Evolutionary conservation across 23 tunicate genomes (phyloP), one percentile per base, ranked within the genome.

Genomic region (Trididemnum miniatum): DNA sequence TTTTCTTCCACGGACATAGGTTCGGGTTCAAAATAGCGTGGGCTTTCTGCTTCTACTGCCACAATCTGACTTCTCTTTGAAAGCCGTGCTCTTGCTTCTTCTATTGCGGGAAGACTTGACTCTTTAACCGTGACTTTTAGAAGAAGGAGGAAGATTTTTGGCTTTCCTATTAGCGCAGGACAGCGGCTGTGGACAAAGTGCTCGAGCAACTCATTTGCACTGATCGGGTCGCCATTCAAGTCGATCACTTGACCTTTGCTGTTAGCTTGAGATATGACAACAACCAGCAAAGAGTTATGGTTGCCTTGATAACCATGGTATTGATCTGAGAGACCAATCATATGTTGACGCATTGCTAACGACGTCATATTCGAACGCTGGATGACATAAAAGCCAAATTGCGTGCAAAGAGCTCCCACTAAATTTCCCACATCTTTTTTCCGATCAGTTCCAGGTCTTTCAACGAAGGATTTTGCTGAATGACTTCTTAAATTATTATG

Each of bases 291-390:
- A 0, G 97, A 91, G 84, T 86, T 91, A 66, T 87, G 90, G 35
- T 76, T 67, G 29, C 97, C 85, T 1, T 82, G 63, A 84, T 87
- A 91, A 20, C 87, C 90, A 73, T 85, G 89, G 52, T 91, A 91
- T 44, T 91, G 97, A 37, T 91, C 97, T n/a, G 97, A 91, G 35
- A 91, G 34, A 29, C 89, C 89, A 15, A 84, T 59, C 87, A 91
- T 75, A 71, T 91, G 80, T 71, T 86, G 83, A 73, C 80, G 83
- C 38, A 91, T 77, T 28, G 72, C 97, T 18, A 65, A 35, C 20
- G 79, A 65, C 31, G 87, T 32, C 65, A 91, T 27, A 27, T 81
- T 36, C 5, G 22, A 22, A 1, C 97, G 80, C 1, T 80, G 86
- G 63, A 91, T 91, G 64, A 91, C 78, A 65, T 91, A 91, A 82